Evolutionary conservation across 2,888 invertebrate genomes (phyloP), one percentile per base, ranked within the genome.

Genomic region (Brenthis daphne): DNA sequence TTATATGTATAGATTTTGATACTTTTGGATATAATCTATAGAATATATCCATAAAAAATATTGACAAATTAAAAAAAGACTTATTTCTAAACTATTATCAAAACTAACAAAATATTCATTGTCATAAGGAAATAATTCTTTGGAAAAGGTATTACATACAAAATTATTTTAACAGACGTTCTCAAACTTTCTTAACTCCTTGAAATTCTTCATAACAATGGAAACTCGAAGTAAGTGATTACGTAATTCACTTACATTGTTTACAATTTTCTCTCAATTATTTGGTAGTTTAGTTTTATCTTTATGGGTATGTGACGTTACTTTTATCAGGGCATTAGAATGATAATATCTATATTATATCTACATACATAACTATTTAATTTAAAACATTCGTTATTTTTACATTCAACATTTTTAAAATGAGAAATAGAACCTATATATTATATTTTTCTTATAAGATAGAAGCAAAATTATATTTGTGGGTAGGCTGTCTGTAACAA

Each of bases 201-300:
- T 50, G 47, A 53, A n/a, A 47, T 66, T 54, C 54, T 60, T 54
- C 47, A 24, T 66, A 54, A 66, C 66, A 66, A 66, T 55, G 54
- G 54, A 65, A 57, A 57, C 54, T 66, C 50, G 60, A 60, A 33
- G 60, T 60, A 33, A 60, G 29, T 50, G 58, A 54, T 55, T 60
- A 55, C 54, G 12, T 55, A 66, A 66, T 66, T 48, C n/a, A 66
- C 37, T 43, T 43, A 43, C 14, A 66, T 66, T 60, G 58, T 60
- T 60, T 66, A 58, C 58, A 51, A 60, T 60, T 66, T 66, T 66
- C 66, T 60, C 66, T 60, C 60, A 55, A 60, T 60, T 66, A 66
- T 60, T 60, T 60, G 43, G 54, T 60, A 54, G 14, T 60, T 66
- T 66, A 33, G 20, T 29, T 24, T 66, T 58, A 53, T 66, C 65